Evolutionary conservation across 2,797 vertebrate species (phyloP).

Genomic region (Gymnopithys bicolor): DNA sequence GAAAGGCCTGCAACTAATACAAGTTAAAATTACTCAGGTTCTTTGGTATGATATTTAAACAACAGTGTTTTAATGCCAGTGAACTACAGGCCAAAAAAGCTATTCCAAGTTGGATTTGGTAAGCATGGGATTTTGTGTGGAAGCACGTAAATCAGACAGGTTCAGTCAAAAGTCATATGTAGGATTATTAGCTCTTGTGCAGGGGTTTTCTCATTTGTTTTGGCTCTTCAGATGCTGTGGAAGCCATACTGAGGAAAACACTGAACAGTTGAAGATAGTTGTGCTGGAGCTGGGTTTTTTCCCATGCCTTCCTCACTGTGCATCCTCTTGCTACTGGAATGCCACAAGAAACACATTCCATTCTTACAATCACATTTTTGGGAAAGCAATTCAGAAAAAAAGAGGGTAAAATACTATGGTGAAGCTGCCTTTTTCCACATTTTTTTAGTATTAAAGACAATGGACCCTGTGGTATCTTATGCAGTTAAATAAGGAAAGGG

Average conservation of each 20-base stretch:
- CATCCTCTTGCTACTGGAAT: neutral
- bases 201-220: slow-evolving; percentile 28
- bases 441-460: slow-evolving; percentile 1
- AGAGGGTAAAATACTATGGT: neutral
- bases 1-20: neutral
- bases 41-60: slow-evolving; percentile 20
- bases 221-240: slow-evolving; percentile 1
- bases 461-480: neutral
- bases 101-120: slow-evolving; percentile 46
- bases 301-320: neutral
- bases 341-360: slow-evolving; percentile 30
- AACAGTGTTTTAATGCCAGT: neutral
- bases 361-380: slow-evolving; percentile 22
- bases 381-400: slow-evolving; percentile 1
- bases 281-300: neutral
- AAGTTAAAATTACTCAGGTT: neutral
- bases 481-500: neutral
- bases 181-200: slow-evolving; percentile 17
- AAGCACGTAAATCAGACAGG: slow-evolving; percentile 32
- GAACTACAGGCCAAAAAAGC: slow-evolving; percentile 38
- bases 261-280: slow-evolving; percentile 20
- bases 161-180: slow-evolving; percentile 31
- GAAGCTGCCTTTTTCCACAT: neutral
- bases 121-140: slow-evolving; percentile 29
- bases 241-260: slow-evolving; percentile 20